Conservation (phyloP, 2,888 invertebrate genomes). For the Stenurella melanura region DNA sequence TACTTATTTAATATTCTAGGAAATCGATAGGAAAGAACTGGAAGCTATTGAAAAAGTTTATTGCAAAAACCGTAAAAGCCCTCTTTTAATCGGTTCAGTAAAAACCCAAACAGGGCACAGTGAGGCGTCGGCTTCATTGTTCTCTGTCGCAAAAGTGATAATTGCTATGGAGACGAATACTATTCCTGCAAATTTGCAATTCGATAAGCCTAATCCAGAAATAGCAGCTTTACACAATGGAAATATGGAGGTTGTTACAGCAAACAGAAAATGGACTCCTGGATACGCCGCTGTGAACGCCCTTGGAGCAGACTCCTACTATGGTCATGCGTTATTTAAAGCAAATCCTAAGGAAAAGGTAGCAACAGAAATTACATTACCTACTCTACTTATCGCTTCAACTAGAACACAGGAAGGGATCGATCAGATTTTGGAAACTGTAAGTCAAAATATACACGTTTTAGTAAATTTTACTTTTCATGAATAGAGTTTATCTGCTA, state of each 20-base stretch:
- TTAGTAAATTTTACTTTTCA: too few species aligned
- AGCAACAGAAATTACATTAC: constrained; percentile 75
- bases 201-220: constrained; percentile 89
- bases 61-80: constrained; percentile 85
- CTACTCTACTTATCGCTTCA: constrained; percentile 84
- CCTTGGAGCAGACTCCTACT: constrained; percentile 98
- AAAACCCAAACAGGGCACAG: constrained; percentile 99
- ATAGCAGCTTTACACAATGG: constrained; percentile 92
- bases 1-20: constrained; percentile 54
- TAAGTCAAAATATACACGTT: constrained; percentile 52
- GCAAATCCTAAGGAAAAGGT: constrained; percentile 83
- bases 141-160: constrained; percentile 91
- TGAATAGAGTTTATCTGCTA: too few species aligned
- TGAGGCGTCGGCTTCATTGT: constrained; percentile 92
- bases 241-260: constrained; percentile 84
- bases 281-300: constrained; percentile 94
- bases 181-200: constrained; percentile 95
- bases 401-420: constrained; percentile 91
- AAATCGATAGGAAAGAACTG: constrained; percentile 82
- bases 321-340: constrained; percentile 91
- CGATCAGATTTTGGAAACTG: constrained; percentile 77
- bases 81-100: constrained; percentile 93
- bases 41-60: constrained; percentile 93
- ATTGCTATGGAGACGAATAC: constrained; percentile 93
- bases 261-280: constrained; percentile 87